A percentile compares a stretch with the other conserved stretches of the same genome.
Evolutionary conservation across 1,140 invertebrate genomes (phyloP).

Genomic region (Drosophila obscura): DNA sequence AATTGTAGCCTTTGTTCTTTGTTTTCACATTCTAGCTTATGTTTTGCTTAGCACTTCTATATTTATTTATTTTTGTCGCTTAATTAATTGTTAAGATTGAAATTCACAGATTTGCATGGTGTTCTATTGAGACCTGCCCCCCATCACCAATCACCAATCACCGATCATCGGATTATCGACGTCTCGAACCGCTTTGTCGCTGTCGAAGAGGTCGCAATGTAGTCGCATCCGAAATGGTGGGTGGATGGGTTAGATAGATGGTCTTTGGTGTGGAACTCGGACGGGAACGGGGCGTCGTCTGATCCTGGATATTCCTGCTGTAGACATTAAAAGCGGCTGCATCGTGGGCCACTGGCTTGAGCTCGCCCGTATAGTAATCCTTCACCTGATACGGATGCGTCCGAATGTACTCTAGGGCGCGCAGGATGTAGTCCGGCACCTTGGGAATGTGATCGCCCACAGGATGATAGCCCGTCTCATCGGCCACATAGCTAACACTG

Average conservation of each 20-base stretch:
- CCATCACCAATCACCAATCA: background rate
- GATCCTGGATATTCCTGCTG: constrained; percentile 49
- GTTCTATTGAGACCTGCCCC: constrained; percentile 25
- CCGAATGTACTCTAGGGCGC: constrained; percentile 85
- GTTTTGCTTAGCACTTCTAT: constrained; percentile 61
- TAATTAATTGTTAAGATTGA: constrained; percentile 75
- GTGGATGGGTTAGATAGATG: constrained; percentile 66
- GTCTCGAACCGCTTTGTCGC: constrained; percentile 14
- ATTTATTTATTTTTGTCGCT: constrained; percentile 61
- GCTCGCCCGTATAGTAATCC: constrained; percentile 70
- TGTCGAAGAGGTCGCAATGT: constrained; percentile 9
- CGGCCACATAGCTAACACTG: constrained; percentile 85
- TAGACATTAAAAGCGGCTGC: constrained; percentile 73
- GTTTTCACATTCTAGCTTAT: constrained; percentile 32
- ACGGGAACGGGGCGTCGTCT: constrained; percentile 48
- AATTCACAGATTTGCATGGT: constrained; percentile 64
- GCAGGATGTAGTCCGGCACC: constrained; percentile 74
- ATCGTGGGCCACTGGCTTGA: constrained; percentile 65
- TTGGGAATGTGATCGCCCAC: constrained; percentile 85
- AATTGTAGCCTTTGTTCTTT: constrained; percentile 26
- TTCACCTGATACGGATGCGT: constrained; percentile 79
- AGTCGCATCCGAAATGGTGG: constrained; percentile 17
- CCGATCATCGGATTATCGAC: background rate
- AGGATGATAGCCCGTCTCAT: constrained; percentile 86
- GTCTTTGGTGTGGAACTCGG: constrained; percentile 60